phyloP scores from a whole-genome alignment of 2,797 vertebrate genomes.

The Lepidocolaptes lacrymiger region DNA sequence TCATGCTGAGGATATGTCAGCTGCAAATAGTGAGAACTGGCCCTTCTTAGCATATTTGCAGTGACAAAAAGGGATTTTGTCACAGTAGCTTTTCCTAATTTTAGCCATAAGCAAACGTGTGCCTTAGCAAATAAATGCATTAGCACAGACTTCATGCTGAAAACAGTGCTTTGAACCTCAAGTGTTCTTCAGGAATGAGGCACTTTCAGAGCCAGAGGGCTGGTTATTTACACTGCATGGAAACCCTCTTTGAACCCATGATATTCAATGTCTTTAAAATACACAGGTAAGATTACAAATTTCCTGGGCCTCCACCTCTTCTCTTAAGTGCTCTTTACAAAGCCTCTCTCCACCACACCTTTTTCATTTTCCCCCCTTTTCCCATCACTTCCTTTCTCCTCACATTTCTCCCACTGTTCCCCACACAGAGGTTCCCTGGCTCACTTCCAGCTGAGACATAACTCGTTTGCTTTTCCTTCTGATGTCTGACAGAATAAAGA shows the following conservation, averaged over 20 bases:
- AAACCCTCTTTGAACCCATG: constrained; percentile 41
- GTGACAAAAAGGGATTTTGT: background rate
- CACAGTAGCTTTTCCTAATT: background rate
- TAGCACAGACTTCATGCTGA: background rate
- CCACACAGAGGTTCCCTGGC: background rate
- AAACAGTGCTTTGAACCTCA: constrained; percentile 51
- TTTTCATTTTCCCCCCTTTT: background rate
- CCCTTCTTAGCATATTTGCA: background rate
- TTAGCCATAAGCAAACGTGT: background rate
- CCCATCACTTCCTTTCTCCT: background rate
- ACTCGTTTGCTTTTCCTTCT: background rate
- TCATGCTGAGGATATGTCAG: background rate
- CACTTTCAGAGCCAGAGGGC: background rate
- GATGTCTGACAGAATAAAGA: constrained; percentile 19
- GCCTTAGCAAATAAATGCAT: background rate
- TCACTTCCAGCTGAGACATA: constrained; percentile 5
- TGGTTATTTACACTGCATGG: background rate
- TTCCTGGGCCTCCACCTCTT: constrained; percentile 10
- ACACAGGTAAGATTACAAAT: background rate
- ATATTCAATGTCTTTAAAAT: background rate
- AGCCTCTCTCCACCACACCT: background rate
- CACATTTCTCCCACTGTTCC: background rate
- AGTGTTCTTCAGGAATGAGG: constrained; percentile 37
- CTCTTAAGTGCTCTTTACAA: background rate
- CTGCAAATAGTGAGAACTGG: background rate